These are phyloP conservation scores for Dicrostonyx torquatus DNA, from an alignment of 2,797 vertebrate genomes.

Conservation along the genomic window DNA sequence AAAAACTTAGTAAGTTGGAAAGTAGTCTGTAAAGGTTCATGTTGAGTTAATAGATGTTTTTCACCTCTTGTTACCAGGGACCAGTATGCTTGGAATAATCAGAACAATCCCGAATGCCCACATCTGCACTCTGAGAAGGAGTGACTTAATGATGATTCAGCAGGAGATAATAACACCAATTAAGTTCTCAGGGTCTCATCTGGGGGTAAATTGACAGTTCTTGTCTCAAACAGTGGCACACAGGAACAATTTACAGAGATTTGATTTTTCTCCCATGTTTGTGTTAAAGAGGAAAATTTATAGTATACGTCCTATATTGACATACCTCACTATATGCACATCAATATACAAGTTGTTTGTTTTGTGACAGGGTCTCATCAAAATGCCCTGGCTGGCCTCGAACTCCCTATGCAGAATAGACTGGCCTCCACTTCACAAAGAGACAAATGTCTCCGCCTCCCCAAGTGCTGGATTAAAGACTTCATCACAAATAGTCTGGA, in stretches of 20 bases:
- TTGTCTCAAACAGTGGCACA: slow-evolving; percentile 41
- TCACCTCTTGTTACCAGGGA: not conserved
- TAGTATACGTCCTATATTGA: not conserved
- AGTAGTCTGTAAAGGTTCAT: not conserved
- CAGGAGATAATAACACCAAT: slow-evolving; percentile 38
- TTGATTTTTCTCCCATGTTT: slow-evolving; percentile 33
- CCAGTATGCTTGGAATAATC: not conserved
- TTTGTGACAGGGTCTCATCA: not conserved
- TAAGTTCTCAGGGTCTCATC: slow-evolving; percentile 50
- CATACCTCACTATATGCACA: slow-evolving; percentile 15
- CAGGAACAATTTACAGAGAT: slow-evolving; percentile 1
- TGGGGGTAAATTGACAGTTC: slow-evolving; percentile 41
- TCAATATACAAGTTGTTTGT: not conserved
- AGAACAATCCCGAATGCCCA: slow-evolving; percentile 1
- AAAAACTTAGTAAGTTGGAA: slow-evolving; percentile 19
- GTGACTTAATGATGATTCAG: slow-evolving; percentile 39
- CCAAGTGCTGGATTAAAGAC: not conserved
- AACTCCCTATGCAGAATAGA: not conserved
- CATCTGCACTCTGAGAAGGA: slow-evolving; percentile 13
- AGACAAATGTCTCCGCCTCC: not conserved
- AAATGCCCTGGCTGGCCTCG: not conserved
- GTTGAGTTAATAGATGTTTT: slow-evolving; percentile 35
- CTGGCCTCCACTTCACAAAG: not conserved
- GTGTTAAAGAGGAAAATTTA: not conserved
- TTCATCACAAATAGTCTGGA: not conserved